Base-by-base conservation (phyloP, 2,888 invertebrate species). In the Hirtodrosophila confusa region DNA sequence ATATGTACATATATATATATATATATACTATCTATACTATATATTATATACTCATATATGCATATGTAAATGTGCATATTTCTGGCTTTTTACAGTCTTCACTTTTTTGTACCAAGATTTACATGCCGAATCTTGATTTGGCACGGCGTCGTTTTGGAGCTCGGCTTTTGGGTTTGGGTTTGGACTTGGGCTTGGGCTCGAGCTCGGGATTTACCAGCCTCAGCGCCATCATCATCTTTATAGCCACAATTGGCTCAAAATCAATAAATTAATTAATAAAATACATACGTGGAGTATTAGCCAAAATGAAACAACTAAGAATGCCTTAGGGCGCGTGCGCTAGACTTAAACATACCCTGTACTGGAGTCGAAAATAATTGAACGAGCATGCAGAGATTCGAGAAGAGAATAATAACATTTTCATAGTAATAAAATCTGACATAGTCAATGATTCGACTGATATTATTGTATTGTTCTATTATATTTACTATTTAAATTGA, bases 181-280 rank as follows among this genome's bases (percentile, higher is more conserved):
- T 12, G n/a, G 23, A 41, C 24, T 45, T 24, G 39, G 36, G 49
- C 51, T 60, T 27, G 36, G 39, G 33, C 57, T 10, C 48, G 31
- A 39, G 36, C 27, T 58, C 73, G 79, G 79, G 79, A 79, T 60
- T 82, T 79, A 79, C 82, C 79, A 27, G 27, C 27, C 5, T 27
- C 27, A 27, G 27, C 27, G 27, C 27, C 27, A 72, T 55, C 69
- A 49, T 61, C 44, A 66, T 47, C 64, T 62, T 57, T 62, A 71
- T 51, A 71, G 53, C 73, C 78, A 82, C 80, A 84, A 75, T 80
- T 82, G 73, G 69, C 49, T 51, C 44, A 64, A 80, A 74, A 71
- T 73, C 80, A 80, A 85, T 77, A 85, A 85, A 82, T 78, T 63
- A 70, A 76, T 76, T 82, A 76, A 74, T 78, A 69, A 80, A 63